Conservation (phyloP, 2,888 invertebrate genomes). For the Epistrophella euchroma region DNA sequence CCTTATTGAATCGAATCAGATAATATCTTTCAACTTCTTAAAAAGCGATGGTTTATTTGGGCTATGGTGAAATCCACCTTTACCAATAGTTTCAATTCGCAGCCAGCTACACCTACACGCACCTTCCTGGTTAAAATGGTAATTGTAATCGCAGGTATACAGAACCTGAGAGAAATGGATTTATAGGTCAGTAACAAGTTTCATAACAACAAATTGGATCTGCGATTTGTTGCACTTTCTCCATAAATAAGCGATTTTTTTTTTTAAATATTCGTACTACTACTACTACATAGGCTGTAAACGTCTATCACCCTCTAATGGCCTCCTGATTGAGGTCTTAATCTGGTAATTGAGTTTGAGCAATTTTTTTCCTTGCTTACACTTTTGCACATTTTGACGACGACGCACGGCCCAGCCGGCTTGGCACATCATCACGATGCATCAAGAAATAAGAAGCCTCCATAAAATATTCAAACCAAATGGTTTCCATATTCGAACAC, state of each 20-base stretch:
- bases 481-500: slow-evolving; percentile 56
- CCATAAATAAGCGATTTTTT: slow-evolving; percentile 34
- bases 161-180: slow-evolving; percentile 1
- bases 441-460: slow-evolving; percentile 35
- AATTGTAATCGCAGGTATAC: not conserved
- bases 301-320: slow-evolving; percentile 67
- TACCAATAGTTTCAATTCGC: not conserved
- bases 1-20: too few relatives aligned
- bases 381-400: slow-evolving; percentile 9
- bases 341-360: slow-evolving; percentile 60
- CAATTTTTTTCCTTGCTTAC: slow-evolving; percentile 4
- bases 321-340: slow-evolving; percentile 63
- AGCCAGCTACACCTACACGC: not conserved
- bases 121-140: not conserved
- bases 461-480: slow-evolving; percentile 60
- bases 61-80: not conserved
- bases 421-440: slow-evolving; percentile 28
- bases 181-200: slow-evolving; percentile 19
- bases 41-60: too few relatives aligned
- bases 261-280: not conserved
- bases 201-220: slow-evolving; percentile 16
- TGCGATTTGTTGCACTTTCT: slow-evolving; percentile 37
- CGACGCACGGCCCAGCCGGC: not conserved
- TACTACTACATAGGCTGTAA: slow-evolving; percentile 3
- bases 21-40: too few relatives aligned